Evolutionary conservation across 2,888 invertebrate species (phyloP).

Genomic region (Trilocha varians): DNA sequence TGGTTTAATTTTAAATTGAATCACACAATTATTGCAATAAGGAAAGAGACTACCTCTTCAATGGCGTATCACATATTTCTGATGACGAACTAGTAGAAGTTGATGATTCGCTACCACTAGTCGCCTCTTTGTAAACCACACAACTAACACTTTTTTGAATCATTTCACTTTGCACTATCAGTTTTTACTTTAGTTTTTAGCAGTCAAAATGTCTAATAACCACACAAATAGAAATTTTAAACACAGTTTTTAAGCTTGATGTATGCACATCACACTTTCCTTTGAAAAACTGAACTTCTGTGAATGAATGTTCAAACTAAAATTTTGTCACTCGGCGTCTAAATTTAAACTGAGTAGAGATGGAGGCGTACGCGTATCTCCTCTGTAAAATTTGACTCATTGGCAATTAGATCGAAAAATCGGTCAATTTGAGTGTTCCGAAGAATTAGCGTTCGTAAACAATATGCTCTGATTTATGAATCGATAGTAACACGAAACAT

Average conservation of each 20-base stretch:
- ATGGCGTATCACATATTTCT: slow-evolving; percentile 42
- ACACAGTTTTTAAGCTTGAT: no score
- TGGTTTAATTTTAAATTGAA: no score
- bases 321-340: slow-evolving; percentile 56
- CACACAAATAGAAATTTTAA: no score
- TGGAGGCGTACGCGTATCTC: slow-evolving; percentile 23
- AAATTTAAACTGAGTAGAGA: slow-evolving; percentile 46
- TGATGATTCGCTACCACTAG: slow-evolving; percentile 46
- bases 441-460: slow-evolving; percentile 17
- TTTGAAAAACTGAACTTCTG: slow-evolving; percentile 13
- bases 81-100: slow-evolving; percentile 46
- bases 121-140: slow-evolving; percentile 35
- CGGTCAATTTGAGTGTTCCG: slow-evolving; percentile 19
- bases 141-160: slow-evolving; percentile 43
- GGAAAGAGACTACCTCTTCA: slow-evolving; percentile 45
- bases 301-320: slow-evolving; percentile 16
- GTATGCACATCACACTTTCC: background rate
- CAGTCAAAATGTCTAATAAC: no score
- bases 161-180: no score
- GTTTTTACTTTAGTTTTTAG: no score
- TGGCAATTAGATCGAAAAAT: slow-evolving; percentile 35
- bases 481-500: no score
- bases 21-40: no score
- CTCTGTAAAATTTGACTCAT: slow-evolving; percentile 34
- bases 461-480: background rate